Percentiles rank a stretch among this genome's conserved stretches.
Evolutionary conservation across 1,140 invertebrate genomes (phyloP).

Genomic region (Apis laboriosa): DNA sequence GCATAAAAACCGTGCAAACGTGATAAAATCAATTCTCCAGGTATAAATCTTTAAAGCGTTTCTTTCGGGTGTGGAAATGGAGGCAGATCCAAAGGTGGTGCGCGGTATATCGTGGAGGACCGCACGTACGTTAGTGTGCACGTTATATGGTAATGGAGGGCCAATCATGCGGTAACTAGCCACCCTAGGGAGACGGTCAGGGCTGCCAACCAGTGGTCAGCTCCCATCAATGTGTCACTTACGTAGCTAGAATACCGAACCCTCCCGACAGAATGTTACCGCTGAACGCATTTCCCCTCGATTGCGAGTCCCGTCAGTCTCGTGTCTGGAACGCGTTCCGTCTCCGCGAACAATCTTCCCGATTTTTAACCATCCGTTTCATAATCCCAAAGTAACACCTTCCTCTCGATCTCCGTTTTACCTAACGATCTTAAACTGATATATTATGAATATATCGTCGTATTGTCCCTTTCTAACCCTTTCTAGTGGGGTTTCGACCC

Average conservation of each 20-base stretch:
- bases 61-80: slow-evolving; percentile 2
- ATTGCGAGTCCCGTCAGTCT: slow-evolving; percentile 71
- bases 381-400: too few relatives aligned
- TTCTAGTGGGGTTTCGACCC: too few relatives aligned
- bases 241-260: slow-evolving; percentile 74
- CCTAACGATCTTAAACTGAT: too few relatives aligned
- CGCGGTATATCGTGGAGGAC: slow-evolving; percentile 60
- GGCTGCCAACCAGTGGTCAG: slow-evolving; percentile 79
- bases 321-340: slow-evolving; percentile 68
- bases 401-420: too few relatives aligned
- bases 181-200: slow-evolving; percentile 78
- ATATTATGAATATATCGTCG: too few relatives aligned
- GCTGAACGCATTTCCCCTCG: slow-evolving; percentile 72
- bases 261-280: slow-evolving; percentile 70
- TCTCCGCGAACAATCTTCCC: slow-evolving; percentile 63
- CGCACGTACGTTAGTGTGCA: slow-evolving; percentile 66
- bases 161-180: slow-evolving; percentile 81
- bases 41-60: neutral
- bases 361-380: slow-evolving; percentile 26
- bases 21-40: too few relatives aligned
- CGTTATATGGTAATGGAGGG: slow-evolving; percentile 81
- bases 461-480: too few relatives aligned
- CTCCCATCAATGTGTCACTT: slow-evolving; percentile 81
- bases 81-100: slow-evolving; percentile 40
- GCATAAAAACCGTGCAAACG: too few relatives aligned